These are phyloP conservation scores for Sitta carolinensis DNA, from an alignment of 2,797 vertebrate genomes.

Conservation along the genomic window DNA sequence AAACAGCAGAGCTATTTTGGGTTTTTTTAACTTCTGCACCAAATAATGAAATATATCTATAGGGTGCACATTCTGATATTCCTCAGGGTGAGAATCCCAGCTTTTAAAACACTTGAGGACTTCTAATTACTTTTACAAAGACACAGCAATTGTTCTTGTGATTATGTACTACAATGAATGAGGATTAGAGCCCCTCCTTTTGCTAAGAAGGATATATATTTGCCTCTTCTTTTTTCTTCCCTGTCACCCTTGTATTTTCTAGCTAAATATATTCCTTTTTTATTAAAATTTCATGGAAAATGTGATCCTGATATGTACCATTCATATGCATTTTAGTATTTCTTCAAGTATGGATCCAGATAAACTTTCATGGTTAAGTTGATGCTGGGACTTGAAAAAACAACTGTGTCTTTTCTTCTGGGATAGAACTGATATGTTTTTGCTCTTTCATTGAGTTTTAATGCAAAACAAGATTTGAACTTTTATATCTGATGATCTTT, in stretches of 20 bases:
- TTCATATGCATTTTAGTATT: neutral
- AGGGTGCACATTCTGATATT: neutral
- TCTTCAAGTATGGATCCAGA: neutral
- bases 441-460: neutral
- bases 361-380: neutral
- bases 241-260: neutral
- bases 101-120: neutral
- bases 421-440: neutral
- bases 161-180: neutral
- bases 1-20: neutral
- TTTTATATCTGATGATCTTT: neutral
- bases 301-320: neutral
- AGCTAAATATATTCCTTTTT: neutral
- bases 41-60: neutral
- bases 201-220: neutral
- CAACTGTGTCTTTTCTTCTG: neutral
- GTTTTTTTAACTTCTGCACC: neutral
- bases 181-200: neutral
- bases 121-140: neutral
- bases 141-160: neutral
- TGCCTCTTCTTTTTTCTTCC: neutral
- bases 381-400: neutral
- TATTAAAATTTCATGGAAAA: neutral
- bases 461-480: neutral
- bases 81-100: neutral